Conservation (phyloP, 2,113 vertebrate genomes). For the Vidua macroura region DNA sequence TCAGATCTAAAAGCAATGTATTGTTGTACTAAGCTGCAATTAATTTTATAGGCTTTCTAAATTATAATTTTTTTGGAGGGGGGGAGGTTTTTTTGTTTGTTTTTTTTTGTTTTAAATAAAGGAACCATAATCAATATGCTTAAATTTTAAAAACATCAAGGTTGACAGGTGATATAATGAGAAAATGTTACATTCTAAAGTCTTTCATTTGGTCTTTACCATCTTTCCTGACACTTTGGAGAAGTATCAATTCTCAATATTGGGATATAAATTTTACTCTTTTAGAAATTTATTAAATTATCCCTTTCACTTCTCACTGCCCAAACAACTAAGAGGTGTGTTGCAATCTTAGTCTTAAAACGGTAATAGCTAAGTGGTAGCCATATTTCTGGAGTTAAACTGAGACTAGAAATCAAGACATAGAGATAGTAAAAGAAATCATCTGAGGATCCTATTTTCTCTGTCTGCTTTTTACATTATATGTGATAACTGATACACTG, state of each 20-base stretch:
- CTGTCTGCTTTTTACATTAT: not conserved
- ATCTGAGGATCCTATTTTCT: not conserved
- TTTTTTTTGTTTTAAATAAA: not conserved
- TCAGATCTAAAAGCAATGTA: not conserved
- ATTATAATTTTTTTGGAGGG: not conserved
- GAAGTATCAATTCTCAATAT: not conserved
- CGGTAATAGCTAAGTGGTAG: not conserved
- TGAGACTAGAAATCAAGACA: not conserved
- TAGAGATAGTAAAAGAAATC: not conserved
- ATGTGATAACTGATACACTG: not conserved
- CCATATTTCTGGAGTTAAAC: not conserved
- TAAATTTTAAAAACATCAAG: not conserved
- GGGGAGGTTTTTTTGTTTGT: no score
- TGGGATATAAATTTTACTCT: not conserved
- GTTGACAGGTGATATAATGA: not conserved
- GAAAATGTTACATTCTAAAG: not conserved
- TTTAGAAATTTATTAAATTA: not conserved
- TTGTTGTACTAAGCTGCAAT: not conserved
- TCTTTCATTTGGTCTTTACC: not conserved
- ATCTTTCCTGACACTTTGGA: not conserved
- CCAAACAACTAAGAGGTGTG: not conserved
- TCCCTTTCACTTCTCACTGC: fast-evolving
- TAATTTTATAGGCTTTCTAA: not conserved
- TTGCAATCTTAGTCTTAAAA: not conserved
- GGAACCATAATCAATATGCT: not conserved